These are phyloP conservation scores for Cinclus cinclus DNA, from an alignment of 2,113 vertebrate species.

Conservation along the genomic window DNA sequence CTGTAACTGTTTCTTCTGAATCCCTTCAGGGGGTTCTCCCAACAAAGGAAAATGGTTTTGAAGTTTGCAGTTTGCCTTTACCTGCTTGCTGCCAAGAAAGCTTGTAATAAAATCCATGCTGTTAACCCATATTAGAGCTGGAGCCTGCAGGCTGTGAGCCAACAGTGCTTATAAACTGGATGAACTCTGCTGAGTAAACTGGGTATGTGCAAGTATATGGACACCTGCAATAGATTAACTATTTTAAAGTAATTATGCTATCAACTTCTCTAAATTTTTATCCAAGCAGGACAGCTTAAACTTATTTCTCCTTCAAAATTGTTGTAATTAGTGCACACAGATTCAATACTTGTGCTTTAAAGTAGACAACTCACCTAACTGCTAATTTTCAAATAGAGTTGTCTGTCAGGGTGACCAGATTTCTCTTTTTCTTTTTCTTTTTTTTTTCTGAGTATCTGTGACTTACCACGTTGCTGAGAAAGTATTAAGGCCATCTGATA, in stretches of 20 bases:
- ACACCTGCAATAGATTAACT: not conserved
- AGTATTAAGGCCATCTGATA: not conserved
- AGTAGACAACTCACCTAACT: not conserved
- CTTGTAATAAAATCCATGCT: conserved; percentile 29
- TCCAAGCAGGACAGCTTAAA: not conserved
- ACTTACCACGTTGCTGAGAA: not conserved
- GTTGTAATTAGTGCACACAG: not conserved
- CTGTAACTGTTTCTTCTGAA: conserved; percentile 36
- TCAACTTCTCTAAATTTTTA: not conserved
- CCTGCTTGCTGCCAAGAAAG: conserved; percentile 16
- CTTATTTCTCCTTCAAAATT: not conserved
- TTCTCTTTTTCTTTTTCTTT: not conserved
- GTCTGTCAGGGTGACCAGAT: not conserved
- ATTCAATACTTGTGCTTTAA: not conserved
- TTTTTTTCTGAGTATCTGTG: not conserved
- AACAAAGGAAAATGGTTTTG: conserved; percentile 51
- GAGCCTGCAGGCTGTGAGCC: not conserved
- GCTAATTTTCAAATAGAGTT: not conserved
- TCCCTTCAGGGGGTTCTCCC: conserved; percentile 40
- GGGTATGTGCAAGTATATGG: not conserved
- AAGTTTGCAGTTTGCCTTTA: conserved; percentile 34
- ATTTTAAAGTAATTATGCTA: not conserved
- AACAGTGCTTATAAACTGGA: not conserved
- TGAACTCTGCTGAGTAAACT: not conserved
- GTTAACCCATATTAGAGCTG: conserved; percentile 3